Evolutionary conservation across 2,113 vertebrate genomes (phyloP).

Genomic region (Catharus bicknelli): DNA sequence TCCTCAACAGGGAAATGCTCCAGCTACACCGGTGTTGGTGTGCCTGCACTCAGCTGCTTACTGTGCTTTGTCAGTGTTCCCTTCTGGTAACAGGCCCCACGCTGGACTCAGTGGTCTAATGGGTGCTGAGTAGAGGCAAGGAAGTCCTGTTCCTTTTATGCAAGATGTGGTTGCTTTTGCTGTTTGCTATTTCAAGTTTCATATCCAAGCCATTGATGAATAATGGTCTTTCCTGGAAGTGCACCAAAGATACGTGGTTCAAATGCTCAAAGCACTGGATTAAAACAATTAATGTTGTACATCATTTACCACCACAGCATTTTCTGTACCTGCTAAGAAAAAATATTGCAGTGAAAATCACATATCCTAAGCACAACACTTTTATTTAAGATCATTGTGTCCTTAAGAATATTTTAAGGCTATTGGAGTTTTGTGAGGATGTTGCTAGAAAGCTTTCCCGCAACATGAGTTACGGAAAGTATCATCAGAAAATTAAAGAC

Average conservation of each 20-base stretch:
- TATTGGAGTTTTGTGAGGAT: not conserved
- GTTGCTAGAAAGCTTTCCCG: not conserved
- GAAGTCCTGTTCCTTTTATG: not conserved
- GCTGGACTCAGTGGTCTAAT: not conserved
- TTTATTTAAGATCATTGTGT: not conserved
- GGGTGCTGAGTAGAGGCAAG: not conserved
- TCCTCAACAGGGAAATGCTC: not conserved
- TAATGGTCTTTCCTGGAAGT: not conserved
- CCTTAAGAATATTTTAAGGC: not conserved
- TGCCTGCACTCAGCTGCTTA: not conserved
- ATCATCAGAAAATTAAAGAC: not conserved
- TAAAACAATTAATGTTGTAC: not conserved
- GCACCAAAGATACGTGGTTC: not conserved
- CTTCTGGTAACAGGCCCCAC: rapidly evolving
- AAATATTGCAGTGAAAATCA: not conserved
- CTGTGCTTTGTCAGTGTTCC: not conserved
- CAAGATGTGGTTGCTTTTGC: not conserved
- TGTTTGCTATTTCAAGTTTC: not conserved
- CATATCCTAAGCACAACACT: not conserved
- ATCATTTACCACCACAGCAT: not conserved
- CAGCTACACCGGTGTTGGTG: rapidly evolving
- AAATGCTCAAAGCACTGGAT: not conserved
- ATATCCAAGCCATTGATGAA: not conserved
- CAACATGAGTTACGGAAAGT: not conserved
- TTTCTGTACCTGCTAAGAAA: not conserved